Base-by-base conservation (phyloP, 2,888 invertebrate species). In the Phaonia tiefii region DNA sequence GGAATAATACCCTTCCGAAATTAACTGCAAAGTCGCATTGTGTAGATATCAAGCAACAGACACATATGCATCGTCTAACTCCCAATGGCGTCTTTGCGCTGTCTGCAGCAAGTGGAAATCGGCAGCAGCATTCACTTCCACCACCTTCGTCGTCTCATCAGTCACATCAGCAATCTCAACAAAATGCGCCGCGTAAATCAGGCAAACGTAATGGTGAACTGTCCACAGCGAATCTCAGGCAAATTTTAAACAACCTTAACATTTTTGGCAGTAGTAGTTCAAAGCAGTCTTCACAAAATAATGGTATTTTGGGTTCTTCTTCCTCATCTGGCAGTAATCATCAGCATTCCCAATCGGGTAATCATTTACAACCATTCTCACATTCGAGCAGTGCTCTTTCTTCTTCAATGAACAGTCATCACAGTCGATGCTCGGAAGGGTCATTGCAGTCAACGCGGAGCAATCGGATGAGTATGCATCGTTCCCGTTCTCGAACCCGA, bases 221-320 rank as follows among this genome's bases (percentile, higher is more conserved):
- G 88, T 90, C 88, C 85, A 93, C 86, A 1, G 92, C 93, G 13
- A 94, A 94, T 88, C 93, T 96, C 56, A 92, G 96, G 39, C 95
- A 96, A 86, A 95, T 96, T 86, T 91, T 96, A 81, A 95, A 95
- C 88, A 96, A 95, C 89, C 91, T 96, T 44, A 96, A 96, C 88
- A 96, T 96, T 89, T 96, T 96, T 77, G 88, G 91, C 71, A 90
- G 88, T 75, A 87, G 80, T 77, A 84, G 87, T 85, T 86, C 88
- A 65, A 88, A 89, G 83, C 85, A 89, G 51, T 79, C 78, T 22
- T 39, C 79, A 25, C 84, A 72, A 46, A 69, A 73, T 31, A 67
- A 75, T 11, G 70, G 51, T 37, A 60, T 26, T 4, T 8, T 65
- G 25, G n/a, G 67, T 7, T 25, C 77, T 8, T 31, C 70, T 25